Evolutionary conservation across 2,113 vertebrate genomes (phyloP).

Genomic region (Cavia porcellus): DNA sequence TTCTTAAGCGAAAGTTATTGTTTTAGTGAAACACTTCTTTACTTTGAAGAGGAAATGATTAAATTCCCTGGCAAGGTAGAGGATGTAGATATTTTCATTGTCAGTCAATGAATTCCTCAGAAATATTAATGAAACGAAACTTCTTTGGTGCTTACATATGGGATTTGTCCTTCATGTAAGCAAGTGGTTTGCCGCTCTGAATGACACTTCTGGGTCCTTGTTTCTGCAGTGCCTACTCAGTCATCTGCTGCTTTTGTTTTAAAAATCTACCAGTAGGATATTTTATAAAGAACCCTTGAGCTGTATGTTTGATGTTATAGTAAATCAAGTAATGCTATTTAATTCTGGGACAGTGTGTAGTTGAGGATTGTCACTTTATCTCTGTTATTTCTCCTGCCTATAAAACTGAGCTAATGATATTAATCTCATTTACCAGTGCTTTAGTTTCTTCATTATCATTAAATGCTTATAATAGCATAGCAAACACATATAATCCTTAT

Average conservation of each 20-base stretch:
- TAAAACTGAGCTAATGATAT: conserved; percentile 29
- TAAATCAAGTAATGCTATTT: background rate
- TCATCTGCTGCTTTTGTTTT: background rate
- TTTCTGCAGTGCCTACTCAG: background rate
- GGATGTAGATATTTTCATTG: background rate
- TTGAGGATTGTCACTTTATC: background rate
- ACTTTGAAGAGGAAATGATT: conserved; percentile 1
- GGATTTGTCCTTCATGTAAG: background rate
- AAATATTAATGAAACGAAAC: conserved; percentile 34
- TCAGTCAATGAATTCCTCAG: conserved; percentile 17
- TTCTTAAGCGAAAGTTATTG: conserved; percentile 50
- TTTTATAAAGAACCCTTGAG: conserved; percentile 20
- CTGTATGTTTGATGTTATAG: background rate
- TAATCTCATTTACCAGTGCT: conserved; percentile 10
- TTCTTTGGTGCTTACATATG: background rate
- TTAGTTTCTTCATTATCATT: conserved; percentile 2
- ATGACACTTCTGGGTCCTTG: background rate
- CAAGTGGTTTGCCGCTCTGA: background rate
- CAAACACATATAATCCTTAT: background rate
- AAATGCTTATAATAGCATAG: conserved; percentile 7
- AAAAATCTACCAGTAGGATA: background rate
- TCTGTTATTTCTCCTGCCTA: conserved; percentile 8
- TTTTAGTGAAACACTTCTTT: conserved; percentile 59
- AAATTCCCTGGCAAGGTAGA: background rate
- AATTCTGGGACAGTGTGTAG: conserved; percentile 12